Percentiles rank a stretch among this genome's conserved stretches.
phyloP scores from a whole-genome alignment of 2,888 invertebrate genomes.

The Apodemia hepburni region DNA sequence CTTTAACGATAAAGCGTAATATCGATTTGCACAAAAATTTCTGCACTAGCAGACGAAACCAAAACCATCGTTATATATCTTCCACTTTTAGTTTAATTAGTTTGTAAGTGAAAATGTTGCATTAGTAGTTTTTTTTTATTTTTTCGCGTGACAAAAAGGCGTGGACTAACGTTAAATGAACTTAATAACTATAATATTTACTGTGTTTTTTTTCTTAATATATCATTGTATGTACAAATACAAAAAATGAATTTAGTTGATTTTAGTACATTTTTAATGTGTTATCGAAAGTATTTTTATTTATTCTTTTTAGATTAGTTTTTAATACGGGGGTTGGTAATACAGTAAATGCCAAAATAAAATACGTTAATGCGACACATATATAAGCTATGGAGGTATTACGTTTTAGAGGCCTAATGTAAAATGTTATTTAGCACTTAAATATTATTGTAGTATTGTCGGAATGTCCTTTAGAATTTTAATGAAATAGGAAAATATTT shows the following conservation, averaged over 20 bases:
- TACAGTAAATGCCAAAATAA: conserved; percentile 10
- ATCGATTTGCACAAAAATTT: conserved; percentile 24
- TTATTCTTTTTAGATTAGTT: conserved; percentile 19
- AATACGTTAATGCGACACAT: not conserved
- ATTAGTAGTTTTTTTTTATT: conserved; percentile 15
- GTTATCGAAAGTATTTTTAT: conserved; percentile 23
- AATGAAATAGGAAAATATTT: not conserved
- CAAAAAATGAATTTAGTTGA: conserved; percentile 18
- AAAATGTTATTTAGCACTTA: conserved; percentile 8
- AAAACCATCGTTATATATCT: conserved; percentile 50
- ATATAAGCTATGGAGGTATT: conserved; percentile 3
- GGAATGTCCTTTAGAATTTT: conserved; percentile 4
- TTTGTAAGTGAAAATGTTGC: conserved; percentile 46
- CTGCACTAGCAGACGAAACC: conserved; percentile 39
- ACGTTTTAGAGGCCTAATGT: conserved; percentile 10
- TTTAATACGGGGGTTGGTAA: conserved; percentile 14
- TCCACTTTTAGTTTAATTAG: conserved; percentile 58
- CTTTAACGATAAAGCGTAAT: conserved; percentile 11
- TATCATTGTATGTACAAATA: conserved; percentile 11
- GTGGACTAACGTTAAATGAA: conserved; percentile 27
- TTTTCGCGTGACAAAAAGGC: conserved; percentile 22
- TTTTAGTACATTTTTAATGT: conserved; percentile 21
- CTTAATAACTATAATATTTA: conserved; percentile 36
- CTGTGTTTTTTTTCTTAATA: conserved; percentile 10
- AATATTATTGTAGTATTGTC: conserved; percentile 5